A percentile compares a stretch with the other conserved stretches of the same genome.
These are phyloP conservation scores for Siniperca scherzeri DNA, from an alignment of 2,797 vertebrate genomes.

Conservation along the genomic window DNA sequence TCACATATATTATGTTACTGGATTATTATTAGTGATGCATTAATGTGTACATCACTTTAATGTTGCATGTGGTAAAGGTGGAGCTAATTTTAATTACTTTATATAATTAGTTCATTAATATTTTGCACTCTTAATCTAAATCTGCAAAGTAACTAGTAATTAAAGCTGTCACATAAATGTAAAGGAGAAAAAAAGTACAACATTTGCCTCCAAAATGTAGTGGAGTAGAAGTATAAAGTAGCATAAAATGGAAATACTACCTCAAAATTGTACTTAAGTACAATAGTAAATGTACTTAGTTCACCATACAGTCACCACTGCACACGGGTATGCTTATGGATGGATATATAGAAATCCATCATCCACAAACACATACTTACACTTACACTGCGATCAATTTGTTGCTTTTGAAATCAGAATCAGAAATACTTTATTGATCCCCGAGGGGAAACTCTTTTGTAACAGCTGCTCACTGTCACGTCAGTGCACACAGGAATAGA, in stretches of 20 bases:
- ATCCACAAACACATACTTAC: constrained; percentile 7
- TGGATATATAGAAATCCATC: constrained; percentile 6
- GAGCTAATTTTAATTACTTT: too few species aligned
- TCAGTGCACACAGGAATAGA: too few species aligned
- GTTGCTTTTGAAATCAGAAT: constrained; percentile 26
- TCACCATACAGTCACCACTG: background rate
- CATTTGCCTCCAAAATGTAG: background rate
- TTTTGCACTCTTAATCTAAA: background rate
- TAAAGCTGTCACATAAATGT: background rate
- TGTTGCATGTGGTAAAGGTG: background rate
- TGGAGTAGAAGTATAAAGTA: background rate
- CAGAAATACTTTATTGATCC: too few species aligned
- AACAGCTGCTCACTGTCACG: too few species aligned
- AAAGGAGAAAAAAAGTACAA: background rate
- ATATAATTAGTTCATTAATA: background rate
- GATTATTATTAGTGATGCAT: background rate
- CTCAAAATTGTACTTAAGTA: background rate
- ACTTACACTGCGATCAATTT: constrained; percentile 22
- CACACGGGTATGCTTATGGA: background rate
- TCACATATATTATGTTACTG: background rate
- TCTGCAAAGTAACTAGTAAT: background rate
- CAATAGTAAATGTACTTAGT: background rate
- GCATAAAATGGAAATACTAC: background rate
- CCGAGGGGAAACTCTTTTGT: too few species aligned
- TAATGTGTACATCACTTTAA: background rate